Base-by-base conservation (phyloP, 1,140 invertebrate species). In the Drosophila pectinifera region DNA sequence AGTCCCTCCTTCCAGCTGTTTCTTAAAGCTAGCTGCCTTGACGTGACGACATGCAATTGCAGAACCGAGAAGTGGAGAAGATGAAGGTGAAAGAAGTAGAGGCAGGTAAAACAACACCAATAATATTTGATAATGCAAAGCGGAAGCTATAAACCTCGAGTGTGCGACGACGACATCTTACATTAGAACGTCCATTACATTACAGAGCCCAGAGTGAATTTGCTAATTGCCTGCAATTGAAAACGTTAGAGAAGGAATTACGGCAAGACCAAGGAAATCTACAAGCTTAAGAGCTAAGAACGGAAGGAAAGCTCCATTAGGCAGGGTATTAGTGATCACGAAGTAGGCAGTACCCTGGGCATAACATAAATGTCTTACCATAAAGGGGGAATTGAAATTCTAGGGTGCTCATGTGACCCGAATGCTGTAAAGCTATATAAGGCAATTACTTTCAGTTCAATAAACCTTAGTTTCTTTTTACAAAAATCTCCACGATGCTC, bases 41-140 rank as follows among this genome's bases (percentile, higher is more conserved):
- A 84, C 84, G 84, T 88, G 84, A 80, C 84, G 74, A 89, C 84
- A 88, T 88, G 84, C 84, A 83, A 88, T 89, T 41, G 24, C 48
- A 78, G 64, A 53, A 63, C 31, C 22, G 34, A 42, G 41, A 61
- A 45, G 14, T n/a, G 16, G 45, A 4, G 16, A 53, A 39, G 43
- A 39, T 43, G 26, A 20, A 46, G 55, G 49, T 28, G 36, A 39
- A 38, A 69, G 20, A 61, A 36, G 24, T 48, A 64, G 42, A 57
- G 49, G 61, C 61, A 51, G 34, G 58, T 39, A 69, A 53, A 77
- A 62, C 62, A 49, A 45, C 61, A 76, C 53, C 80, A 89, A 88
- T 89, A 88, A 89, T 88, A 89, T 89, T 89, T 89, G 84, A 89
- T 89, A 89, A 89, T 89, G 80, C 54, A 80, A 89, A 89, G 84